These are phyloP conservation scores for Julus scandinavius DNA, from an alignment of 2,888 invertebrate genomes.

Conservation along the genomic window DNA sequence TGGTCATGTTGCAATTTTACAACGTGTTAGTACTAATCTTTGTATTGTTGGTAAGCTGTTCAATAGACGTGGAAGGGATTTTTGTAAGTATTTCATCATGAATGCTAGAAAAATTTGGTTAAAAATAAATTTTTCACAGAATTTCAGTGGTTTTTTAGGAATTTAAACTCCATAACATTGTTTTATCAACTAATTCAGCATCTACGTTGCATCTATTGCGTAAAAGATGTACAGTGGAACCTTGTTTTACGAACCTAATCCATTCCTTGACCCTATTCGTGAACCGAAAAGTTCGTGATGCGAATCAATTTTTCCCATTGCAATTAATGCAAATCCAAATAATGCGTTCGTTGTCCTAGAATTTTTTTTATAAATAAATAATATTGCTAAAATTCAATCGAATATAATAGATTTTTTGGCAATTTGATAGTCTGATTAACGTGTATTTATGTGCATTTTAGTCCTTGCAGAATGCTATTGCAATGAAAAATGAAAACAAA, in stretches of 20 bases:
- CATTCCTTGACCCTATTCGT: too few relatives aligned
- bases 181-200: neutral
- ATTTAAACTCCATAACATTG: neutral
- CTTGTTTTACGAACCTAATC: too few relatives aligned
- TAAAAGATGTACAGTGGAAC: too few relatives aligned
- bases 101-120: neutral
- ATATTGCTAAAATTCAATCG: too few relatives aligned
- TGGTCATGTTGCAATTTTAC: neutral
- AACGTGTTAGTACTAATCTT: neutral
- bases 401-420: neutral
- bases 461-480: neutral
- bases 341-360: too few relatives aligned
- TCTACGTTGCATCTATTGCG: too few relatives aligned
- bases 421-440: neutral
- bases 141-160: neutral
- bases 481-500: neutral
- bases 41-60: neutral
- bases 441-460: neutral
- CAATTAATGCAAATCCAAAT: too few relatives aligned
- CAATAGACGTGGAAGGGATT: neutral
- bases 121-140: neutral
- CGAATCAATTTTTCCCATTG: too few relatives aligned
- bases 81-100: neutral
- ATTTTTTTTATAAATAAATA: too few relatives aligned
- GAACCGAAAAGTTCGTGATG: too few relatives aligned